Percentiles rank a stretch among this genome's conserved stretches.
phyloP scores from a whole-genome alignment of 2,888 invertebrate species.

The Drosophila bunnanda region DNA sequence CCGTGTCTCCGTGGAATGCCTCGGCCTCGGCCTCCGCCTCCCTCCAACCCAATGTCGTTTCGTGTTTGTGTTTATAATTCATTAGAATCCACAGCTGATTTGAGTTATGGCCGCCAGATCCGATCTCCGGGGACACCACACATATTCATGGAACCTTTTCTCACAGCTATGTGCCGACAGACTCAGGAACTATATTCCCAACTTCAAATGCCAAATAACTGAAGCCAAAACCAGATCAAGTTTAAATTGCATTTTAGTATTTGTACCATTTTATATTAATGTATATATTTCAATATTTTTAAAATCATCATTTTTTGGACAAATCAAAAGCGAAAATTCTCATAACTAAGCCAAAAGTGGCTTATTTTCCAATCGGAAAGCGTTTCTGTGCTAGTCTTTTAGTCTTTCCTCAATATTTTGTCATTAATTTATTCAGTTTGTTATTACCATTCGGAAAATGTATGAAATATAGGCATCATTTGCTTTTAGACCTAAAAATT shows the following conservation, averaged over 20 bases:
- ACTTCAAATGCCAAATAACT: background rate
- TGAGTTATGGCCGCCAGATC: conserved; percentile 25
- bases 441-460: no score
- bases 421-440: no score
- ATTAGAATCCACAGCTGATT: conserved; percentile 56
- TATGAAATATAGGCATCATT: no score
- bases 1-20: conserved; percentile 35
- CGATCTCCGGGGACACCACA: conserved; percentile 8
- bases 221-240: background rate
- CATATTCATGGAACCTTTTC: background rate
- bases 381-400: no score
- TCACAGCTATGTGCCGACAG: conserved; percentile 2
- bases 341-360: background rate
- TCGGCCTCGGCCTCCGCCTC: conserved; percentile 15
- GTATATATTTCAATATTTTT: background rate
- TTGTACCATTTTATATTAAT: background rate
- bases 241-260: background rate
- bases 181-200: no score
- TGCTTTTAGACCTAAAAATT: no score
- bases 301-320: background rate
- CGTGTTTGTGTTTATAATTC: conserved; percentile 47
- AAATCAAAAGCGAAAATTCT: background rate
- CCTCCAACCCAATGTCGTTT: background rate
- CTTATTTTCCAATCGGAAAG: no score
- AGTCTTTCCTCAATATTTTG: no score